Evolutionary conservation across 2,113 vertebrate species (phyloP), one percentile per base, ranked within the genome.

Genomic region (Pterocles orientalis): DNA sequence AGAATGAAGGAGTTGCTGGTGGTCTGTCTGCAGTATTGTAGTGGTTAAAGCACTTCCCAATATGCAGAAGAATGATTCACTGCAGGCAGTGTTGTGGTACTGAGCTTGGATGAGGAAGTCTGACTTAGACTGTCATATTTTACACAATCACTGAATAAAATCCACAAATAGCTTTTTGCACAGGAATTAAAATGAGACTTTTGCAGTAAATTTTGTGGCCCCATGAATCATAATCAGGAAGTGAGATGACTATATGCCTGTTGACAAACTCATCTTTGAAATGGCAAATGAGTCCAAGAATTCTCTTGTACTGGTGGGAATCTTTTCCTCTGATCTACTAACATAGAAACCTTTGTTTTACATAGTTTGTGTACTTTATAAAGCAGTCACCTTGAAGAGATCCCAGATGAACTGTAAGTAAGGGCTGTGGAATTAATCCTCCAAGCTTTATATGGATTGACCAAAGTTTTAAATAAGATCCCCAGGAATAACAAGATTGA

Each of bases 31-130:
- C 8, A 28, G 39, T 24, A 6, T 29, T 87, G 14, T 45, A 76
- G 61, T 39, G 48, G 20, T 56, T 91, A 61, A 88, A 89, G 33
- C 10, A 26, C 48, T 93, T 89, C 24, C 45, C 33, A 50, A 1
- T 61, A 36, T 41, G 41, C 54, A 80, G 88, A 62, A 71, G n/a
- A 14, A 31, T 68, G 78, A 85, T 87, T 82, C 20, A 20, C 64
- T 91, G 41, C 53, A 62, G 34, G 17, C 18, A 18, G 5, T 16
- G 6, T 48, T 81, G 61, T 62, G 69, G 50, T 47, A 33, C 14
- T 68, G 71, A 36, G 21, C 78, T 86, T 81, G 17, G 60, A 76
- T 90, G 75, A 93, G 88, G 88, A 95, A 95, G 66, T 79, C 23
- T 76, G 33, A 33, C 36, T 71, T 79, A 51, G 41, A 41, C 23